Conservation (phyloP, 2,797 vertebrate genomes). For the Betta splendens region DNA sequence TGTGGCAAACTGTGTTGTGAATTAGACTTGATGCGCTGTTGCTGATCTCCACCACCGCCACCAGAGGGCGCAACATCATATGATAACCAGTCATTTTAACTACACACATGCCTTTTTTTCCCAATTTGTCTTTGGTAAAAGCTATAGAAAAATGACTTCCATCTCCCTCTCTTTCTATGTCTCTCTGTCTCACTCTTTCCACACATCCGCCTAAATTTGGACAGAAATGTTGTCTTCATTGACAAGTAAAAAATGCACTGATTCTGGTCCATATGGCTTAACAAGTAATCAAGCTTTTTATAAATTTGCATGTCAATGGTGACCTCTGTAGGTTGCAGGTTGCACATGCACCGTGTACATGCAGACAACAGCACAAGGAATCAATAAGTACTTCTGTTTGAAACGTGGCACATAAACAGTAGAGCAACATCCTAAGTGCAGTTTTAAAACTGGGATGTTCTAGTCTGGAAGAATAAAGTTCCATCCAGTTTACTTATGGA, state of each 20-base stretch:
- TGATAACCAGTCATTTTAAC: conserved; percentile 6
- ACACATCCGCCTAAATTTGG: not conserved
- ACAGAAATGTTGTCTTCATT: conserved; percentile 2
- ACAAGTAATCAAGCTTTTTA: not conserved
- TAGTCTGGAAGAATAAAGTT: not conserved
- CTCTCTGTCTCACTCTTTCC: not conserved
- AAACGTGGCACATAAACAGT: not conserved
- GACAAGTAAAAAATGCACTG: conserved; percentile 1
- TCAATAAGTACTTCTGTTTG: not conserved
- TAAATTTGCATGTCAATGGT: conserved; percentile 21
- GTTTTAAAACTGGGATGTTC: not conserved
- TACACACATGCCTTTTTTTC: not conserved
- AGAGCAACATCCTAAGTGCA: conserved; percentile 4
- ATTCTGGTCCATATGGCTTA: not conserved
- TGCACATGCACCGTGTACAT: conserved; percentile 27
- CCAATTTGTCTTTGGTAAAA: not conserved
- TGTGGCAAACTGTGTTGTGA: too few relatives aligned
- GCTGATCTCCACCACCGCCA: conserved; percentile 20
- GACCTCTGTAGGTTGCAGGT: conserved; percentile 46
- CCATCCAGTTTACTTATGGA: too few relatives aligned
- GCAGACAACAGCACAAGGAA: not conserved
- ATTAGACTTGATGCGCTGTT: too few relatives aligned
- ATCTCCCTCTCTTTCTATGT: not conserved
- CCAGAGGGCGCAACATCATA: conserved; percentile 49
- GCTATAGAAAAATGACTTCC: not conserved